Percentiles rank a stretch among this genome's conserved stretches.
These are phyloP conservation scores for Scomberomorus guttatus DNA, from an alignment of 2,797 vertebrate species.

Conservation along the genomic window DNA sequence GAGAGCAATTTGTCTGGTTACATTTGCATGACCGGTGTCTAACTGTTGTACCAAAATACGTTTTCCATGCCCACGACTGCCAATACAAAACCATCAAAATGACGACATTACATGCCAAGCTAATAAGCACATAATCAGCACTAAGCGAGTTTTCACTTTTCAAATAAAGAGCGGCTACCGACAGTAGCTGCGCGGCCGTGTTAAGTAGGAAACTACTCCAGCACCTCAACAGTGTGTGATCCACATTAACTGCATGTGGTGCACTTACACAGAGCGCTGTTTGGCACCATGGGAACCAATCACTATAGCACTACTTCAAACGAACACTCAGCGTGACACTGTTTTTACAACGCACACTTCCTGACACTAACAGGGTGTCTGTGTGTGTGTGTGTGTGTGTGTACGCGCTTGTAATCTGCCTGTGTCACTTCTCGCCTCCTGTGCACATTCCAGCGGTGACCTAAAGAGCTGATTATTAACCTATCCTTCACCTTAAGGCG, in stretches of 20 bases:
- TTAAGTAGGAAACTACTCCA: slow-evolving; percentile 57
- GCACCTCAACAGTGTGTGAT: slow-evolving; percentile 72
- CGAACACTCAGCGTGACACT: slow-evolving; percentile 65
- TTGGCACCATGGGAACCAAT: slow-evolving; percentile 68
- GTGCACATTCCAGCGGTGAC: slow-evolving; percentile 86
- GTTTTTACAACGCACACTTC: slow-evolving; percentile 80
- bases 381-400: slow-evolving; percentile 58
- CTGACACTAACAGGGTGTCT: slow-evolving; percentile 81
- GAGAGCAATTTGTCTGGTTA: slow-evolving; percentile 10
- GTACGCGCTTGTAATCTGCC: slow-evolving; percentile 38
- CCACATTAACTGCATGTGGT: slow-evolving; percentile 67
- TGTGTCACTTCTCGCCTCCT: slow-evolving; percentile 68
- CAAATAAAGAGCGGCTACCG: slow-evolving; percentile 25
- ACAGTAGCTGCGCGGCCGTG: slow-evolving; percentile 53
- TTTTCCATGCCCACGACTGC: not conserved
- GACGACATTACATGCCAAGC: not conserved
- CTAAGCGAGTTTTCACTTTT: slow-evolving; percentile 20
- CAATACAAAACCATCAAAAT: not conserved
- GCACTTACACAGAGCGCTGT: slow-evolving; percentile 57
- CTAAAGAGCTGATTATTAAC: slow-evolving; percentile 66
- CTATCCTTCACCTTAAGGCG: slow-evolving; percentile 56
- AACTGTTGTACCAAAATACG: not conserved
- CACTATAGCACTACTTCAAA: slow-evolving; percentile 77
- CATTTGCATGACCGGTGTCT: not conserved
- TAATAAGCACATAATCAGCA: slow-evolving; percentile 35